Evolutionary conservation across 2,888 invertebrate genomes (phyloP).

Genomic region (Agrotis ipsilon): DNA sequence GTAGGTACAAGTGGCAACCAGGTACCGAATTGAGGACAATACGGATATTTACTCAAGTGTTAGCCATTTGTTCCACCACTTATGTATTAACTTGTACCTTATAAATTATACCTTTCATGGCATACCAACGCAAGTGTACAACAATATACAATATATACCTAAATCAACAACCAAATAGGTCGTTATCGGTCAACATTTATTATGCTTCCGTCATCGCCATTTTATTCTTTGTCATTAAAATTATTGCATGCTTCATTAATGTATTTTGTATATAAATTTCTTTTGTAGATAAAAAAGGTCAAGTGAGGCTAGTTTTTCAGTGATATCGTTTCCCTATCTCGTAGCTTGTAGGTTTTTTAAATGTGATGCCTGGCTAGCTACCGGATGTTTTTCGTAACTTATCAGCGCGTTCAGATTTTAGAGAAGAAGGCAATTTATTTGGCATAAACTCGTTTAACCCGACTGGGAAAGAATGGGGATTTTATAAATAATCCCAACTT

Average conservation of each 20-base stretch:
- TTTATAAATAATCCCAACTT: too few species aligned
- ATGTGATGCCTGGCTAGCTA: slow-evolving; percentile 8
- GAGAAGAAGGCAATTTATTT: background rate
- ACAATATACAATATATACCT: too few species aligned
- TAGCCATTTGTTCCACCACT: slow-evolving; percentile 72
- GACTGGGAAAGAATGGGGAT: too few species aligned
- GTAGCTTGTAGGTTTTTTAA: slow-evolving; percentile 2
- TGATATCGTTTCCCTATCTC: slow-evolving; percentile 7
- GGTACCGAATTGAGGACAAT: slow-evolving; percentile 75
- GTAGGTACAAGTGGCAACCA: slow-evolving; percentile 29
- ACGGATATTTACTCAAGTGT: slow-evolving; percentile 83
- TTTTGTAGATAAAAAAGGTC: slow-evolving; percentile 28
- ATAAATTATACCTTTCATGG: slow-evolving; percentile 69
- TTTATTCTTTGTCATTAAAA: slow-evolving; percentile 41
- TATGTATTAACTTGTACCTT: slow-evolving; percentile 70
- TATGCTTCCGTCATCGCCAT: slow-evolving; percentile 41
- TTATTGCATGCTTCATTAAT: slow-evolving; percentile 38
- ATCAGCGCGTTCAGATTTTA: slow-evolving; percentile 11
- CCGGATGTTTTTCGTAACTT: slow-evolving; percentile 20
- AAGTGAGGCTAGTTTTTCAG: slow-evolving; percentile 12
- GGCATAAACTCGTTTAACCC: background rate
- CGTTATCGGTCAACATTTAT: slow-evolving; percentile 43
- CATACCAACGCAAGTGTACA: slow-evolving; percentile 52
- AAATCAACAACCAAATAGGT: slow-evolving; percentile 8
- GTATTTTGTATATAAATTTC: slow-evolving; percentile 20